Evolutionary conservation across 2,797 vertebrate genomes (phyloP).

Genomic region (Pseudomugil tenellus): DNA sequence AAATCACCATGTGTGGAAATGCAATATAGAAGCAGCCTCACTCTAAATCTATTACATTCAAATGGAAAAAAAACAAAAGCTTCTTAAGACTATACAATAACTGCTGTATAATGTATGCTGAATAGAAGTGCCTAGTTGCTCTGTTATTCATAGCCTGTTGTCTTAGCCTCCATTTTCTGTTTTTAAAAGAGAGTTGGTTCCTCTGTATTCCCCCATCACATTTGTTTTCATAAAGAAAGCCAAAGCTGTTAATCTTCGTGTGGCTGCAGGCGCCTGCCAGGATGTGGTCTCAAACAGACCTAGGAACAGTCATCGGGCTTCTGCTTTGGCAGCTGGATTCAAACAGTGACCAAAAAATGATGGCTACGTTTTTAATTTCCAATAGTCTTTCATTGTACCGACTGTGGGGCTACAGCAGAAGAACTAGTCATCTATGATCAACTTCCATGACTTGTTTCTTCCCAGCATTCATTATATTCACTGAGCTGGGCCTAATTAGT

Average conservation of each 20-base stretch:
- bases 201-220: constrained; percentile 24
- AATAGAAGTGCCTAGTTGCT: constrained; percentile 10
- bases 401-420: constrained; percentile 52
- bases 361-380: constrained; percentile 64
- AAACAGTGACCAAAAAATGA: constrained; percentile 60
- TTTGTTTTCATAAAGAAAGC: constrained; percentile 39
- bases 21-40: background rate
- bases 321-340: constrained; percentile 49
- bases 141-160: constrained; percentile 21
- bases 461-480: constrained; percentile 50
- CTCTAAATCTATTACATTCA: background rate
- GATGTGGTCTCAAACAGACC: constrained; percentile 29
- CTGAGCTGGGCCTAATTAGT: constrained; percentile 66
- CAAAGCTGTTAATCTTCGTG: constrained; percentile 39
- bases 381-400: constrained; percentile 46
- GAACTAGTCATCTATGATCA: constrained; percentile 64
- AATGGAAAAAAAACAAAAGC: constrained; percentile 1
- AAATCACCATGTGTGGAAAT: background rate
- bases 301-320: constrained; percentile 31
- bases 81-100: background rate
- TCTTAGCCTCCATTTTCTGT: constrained; percentile 16
- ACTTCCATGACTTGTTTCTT: constrained; percentile 65
- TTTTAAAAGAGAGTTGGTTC: constrained; percentile 23
- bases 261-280: constrained; percentile 24
- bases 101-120: background rate